Conservation (phyloP, 2,888 invertebrate species). For the Anarsia innoxiella region DNA sequence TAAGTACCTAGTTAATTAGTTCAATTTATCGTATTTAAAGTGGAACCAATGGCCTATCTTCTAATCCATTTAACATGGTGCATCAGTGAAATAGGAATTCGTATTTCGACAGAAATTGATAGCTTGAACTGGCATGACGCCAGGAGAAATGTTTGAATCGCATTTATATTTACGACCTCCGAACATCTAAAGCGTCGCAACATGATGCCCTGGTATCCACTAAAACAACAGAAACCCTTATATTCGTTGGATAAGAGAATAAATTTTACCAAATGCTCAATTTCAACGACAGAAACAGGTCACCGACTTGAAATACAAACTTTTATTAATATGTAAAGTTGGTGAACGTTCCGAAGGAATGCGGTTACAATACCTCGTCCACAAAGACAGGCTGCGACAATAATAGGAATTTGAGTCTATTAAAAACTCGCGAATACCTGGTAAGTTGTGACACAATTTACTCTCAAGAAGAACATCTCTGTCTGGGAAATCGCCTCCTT, state of each 20-base stretch:
- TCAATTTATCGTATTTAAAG: too few species aligned
- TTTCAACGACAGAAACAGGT: slow-evolving; percentile 15
- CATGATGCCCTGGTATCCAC: slow-evolving; percentile 13
- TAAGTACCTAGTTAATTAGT: too few species aligned
- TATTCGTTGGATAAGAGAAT: neutral
- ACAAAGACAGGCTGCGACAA: slow-evolving; percentile 19
- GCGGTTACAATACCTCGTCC: slow-evolving; percentile 22
- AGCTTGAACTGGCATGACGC: slow-evolving; percentile 47
- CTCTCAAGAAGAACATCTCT: too few species aligned
- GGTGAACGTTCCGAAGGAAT: slow-evolving; percentile 19
- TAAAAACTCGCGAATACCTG: slow-evolving; percentile 29
- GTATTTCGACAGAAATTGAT: slow-evolving; percentile 57
- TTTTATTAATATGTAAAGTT: slow-evolving; percentile 10
- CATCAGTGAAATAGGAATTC: slow-evolving; percentile 40
- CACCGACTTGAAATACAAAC: slow-evolving; percentile 18
- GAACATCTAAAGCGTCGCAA: slow-evolving; percentile 34
- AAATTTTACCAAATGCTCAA: slow-evolving; percentile 7
- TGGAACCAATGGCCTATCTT: too few species aligned
- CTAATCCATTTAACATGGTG: slow-evolving; percentile 36
- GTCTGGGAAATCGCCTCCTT: too few species aligned
- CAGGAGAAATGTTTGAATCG: slow-evolving; percentile 50
- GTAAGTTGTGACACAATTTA: too few species aligned
- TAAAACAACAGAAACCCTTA: slow-evolving; percentile 7
- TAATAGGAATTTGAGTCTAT: slow-evolving; percentile 40
- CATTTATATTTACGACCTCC: slow-evolving; percentile 57